Base-by-base conservation (phyloP, 2,888 invertebrate species). In the Onchidella celtica region DNA sequence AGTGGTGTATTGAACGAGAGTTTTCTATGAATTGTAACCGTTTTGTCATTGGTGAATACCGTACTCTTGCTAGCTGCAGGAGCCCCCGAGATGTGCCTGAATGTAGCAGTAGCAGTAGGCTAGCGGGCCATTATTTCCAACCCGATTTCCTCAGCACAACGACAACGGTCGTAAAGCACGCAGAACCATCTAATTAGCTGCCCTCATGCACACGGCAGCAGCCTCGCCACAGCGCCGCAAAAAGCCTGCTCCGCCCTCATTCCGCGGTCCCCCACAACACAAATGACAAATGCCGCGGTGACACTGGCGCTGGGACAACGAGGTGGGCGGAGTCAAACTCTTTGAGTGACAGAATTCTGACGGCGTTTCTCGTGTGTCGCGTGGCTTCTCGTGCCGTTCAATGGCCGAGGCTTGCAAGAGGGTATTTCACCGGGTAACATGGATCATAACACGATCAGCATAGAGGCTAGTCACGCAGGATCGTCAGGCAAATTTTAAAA, bases 401-500 rank as follows among this genome's bases (percentile, higher is more conserved):
- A 40, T 32, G 77, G 27, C 70, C 70, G 40, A 70, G 69, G 78
- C 24, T 61, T 66, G 70, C n/a, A 24, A 32, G 77, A 65, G 76
- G 77, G 68, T 65, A 66, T 68, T 66, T 65, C 65, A 40, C 75
- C 24, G 65, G 77, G 77, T 77, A 68, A 77, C 77, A 57, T 66
- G 77, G 77, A 77, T 77, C 77, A 77, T 65, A 77, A 77, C 77
- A 66, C 57, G 66, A 77, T 63, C 68, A 68, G 57, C 79, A 79
- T 79, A 70, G 79, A 55, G 21, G 47, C 79, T 63, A 72, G 79
- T 79, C 79, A 79, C 79, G 79, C 74, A 79, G 66, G 2, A 21
- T 65, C 73, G 74, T 74, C 74, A 80, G 79, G 74, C 73, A 55
- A 80, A 66, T 73, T 57, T 66, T 73, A 66, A 73, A 80, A 80